phyloP scores from a whole-genome alignment of 1,140 invertebrate genomes.

The Orchestia grillus region DNA sequence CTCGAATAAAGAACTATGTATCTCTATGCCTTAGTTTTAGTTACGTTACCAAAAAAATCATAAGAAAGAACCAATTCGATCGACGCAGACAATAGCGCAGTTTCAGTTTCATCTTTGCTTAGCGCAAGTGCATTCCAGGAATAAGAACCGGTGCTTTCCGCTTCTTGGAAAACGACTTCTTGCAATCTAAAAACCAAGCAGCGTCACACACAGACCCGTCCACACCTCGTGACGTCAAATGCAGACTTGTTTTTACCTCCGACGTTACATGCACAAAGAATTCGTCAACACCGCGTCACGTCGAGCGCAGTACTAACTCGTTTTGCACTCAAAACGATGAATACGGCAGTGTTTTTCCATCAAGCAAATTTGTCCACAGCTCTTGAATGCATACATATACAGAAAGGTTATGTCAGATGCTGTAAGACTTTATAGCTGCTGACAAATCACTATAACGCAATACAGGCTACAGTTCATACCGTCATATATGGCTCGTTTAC shows the following conservation, averaged over 20 bases:
- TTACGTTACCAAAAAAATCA: not conserved
- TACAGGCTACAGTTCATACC: no score
- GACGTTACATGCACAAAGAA: not conserved
- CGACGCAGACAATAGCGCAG: not conserved
- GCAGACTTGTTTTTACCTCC: not conserved
- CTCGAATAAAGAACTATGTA: not conserved
- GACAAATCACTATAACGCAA: no score
- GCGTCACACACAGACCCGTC: not conserved
- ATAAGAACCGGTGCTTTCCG: not conserved
- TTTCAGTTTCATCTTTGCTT: not conserved
- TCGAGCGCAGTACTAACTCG: not conserved
- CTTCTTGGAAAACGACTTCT: no score
- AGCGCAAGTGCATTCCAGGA: not conserved
- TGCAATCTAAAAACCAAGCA: not conserved
- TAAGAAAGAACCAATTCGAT: not conserved
- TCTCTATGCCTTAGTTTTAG: not conserved
- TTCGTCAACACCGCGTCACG: not conserved
- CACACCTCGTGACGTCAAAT: not conserved
- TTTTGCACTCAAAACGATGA: not conserved
- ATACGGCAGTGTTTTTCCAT: not conserved
- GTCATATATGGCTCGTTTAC: no score
- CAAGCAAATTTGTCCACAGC: not conserved
- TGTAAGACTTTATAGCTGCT: no score
- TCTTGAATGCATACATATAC: no score
- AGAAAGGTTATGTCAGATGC: no score